Evolutionary conservation across 2,888 invertebrate species (phyloP), one percentile per base, ranked within the genome.

Genomic region (Plagodis dolabraria): DNA sequence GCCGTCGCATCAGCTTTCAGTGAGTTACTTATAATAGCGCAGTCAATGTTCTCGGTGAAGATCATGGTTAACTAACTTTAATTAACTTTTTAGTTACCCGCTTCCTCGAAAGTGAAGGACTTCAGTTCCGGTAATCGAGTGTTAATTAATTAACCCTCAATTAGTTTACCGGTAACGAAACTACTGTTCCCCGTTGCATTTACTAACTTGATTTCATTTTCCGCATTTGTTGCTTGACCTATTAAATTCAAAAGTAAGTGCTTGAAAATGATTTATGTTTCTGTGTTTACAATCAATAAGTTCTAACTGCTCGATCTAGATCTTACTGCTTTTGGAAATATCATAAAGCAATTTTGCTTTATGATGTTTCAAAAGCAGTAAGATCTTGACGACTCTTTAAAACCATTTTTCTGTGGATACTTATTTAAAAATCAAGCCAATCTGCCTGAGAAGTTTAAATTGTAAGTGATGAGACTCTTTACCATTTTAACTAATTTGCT

Each of bases 31-130:
- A 66, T 64, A 68, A 59, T 59, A 53, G 69, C 57, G 67, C 57
- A 57, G 58, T 55, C 59, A 69, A 67, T 70, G 68, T 74, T 67
- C 70, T 71, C 53, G 68, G 70, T 53, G 57, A 60, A 59, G 55
- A 67, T 77, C 77, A 71, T 66, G 70, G 69, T 36, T 68, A 59
- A 57, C 53, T 58, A 57, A 60, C 35, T 33, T 53, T 62, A 70
- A 77, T 73, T 77, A 68, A 68, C 67, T 73, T 76, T 76, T 78
- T 71, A 69, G 65, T 68, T 71, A 66, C 62, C 63, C 71, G 69
- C 76, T 83, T 86, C 86, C 86, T 84, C 68, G 69, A 74, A 72
- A 71, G 64, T 70, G 73, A 82, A 84, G 80, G 82, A 79, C 75
- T 70, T 75, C 61, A 61, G 79, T 85, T 85, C 83, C 82, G 82